Conservation (phyloP, 1,140 invertebrate genomes). For the Probaryconus sp. region DNA sequence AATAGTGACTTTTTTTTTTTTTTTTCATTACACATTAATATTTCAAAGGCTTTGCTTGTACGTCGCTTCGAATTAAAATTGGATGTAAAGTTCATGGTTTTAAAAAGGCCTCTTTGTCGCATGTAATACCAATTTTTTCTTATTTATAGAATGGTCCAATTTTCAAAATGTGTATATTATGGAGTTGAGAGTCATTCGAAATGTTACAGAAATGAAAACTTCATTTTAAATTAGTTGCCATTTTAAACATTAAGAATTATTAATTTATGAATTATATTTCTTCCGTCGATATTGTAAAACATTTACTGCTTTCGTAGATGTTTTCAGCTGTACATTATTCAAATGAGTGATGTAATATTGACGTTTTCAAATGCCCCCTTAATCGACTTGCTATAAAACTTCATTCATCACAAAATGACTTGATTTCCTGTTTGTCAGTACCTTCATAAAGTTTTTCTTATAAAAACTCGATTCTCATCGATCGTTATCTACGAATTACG, state of each 20-base stretch:
- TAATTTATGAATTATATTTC: too few relatives aligned
- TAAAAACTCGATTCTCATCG: conserved; percentile 18
- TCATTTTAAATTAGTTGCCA: not conserved
- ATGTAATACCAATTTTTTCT: conserved; percentile 48
- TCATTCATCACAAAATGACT: conserved; percentile 4
- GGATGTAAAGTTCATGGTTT: conserved; percentile 26
- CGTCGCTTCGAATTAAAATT: too few relatives aligned
- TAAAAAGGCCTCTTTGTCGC: too few relatives aligned
- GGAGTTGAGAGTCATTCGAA: conserved; percentile 15
- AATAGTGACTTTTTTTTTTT: too few relatives aligned
- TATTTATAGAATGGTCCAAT: conserved; percentile 67
- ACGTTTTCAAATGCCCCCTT: not conserved
- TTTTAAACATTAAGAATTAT: too few relatives aligned
- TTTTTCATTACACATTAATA: too few relatives aligned
- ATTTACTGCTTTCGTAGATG: too few relatives aligned
- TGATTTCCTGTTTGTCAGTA: conserved; percentile 22
- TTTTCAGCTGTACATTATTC: not conserved
- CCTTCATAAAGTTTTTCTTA: conserved; percentile 10
- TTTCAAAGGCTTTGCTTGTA: too few relatives aligned
- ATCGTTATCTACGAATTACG: conserved; percentile 1
- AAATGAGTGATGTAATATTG: not conserved
- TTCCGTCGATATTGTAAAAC: too few relatives aligned
- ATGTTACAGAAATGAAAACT: conserved; percentile 5
- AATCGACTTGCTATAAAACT: not conserved
- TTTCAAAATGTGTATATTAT: conserved; percentile 35